Conservation (phyloP, 2,888 invertebrate species). For the Catocala nupta region DNA sequence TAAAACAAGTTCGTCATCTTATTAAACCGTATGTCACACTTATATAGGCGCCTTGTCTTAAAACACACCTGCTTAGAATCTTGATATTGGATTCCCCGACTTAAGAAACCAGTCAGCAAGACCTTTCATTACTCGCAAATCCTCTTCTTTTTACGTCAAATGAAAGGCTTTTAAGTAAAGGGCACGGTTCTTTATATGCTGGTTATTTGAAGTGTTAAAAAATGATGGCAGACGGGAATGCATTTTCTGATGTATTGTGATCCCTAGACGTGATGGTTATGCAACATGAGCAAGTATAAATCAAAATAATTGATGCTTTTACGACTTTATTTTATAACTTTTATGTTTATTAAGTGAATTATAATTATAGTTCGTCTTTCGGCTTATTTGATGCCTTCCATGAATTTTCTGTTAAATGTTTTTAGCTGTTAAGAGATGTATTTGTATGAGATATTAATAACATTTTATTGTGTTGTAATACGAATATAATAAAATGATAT, state of each 20-base stretch:
- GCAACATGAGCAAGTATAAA: slow-evolving; percentile 43
- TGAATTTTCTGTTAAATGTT: slow-evolving; percentile 6
- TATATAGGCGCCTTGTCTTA: slow-evolving; percentile 75
- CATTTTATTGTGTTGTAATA: background rate
- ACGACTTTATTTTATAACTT: slow-evolving; percentile 32
- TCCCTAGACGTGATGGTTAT: slow-evolving; percentile 53
- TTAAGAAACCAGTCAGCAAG: slow-evolving; percentile 68
- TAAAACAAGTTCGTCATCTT: slow-evolving; percentile 25
- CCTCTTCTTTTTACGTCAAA: slow-evolving; percentile 52
- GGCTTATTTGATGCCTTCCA: slow-evolving; percentile 35
- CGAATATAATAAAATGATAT: background rate
- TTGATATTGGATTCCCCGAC: slow-evolving; percentile 79
- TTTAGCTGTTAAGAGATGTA: slow-evolving; percentile 18
- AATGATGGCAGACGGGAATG: slow-evolving; percentile 59
- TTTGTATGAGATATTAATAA: slow-evolving; percentile 9
- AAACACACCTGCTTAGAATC: slow-evolving; percentile 85
- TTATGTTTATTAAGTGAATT: slow-evolving; percentile 42
- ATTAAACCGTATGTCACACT: slow-evolving; percentile 56
- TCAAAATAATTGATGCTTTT: slow-evolving; percentile 44
- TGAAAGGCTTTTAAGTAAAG: slow-evolving; percentile 43
- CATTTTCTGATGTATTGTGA: slow-evolving; percentile 55
- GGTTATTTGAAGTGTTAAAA: slow-evolving; percentile 63
- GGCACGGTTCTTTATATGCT: slow-evolving; percentile 55
- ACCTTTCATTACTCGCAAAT: slow-evolving; percentile 65
- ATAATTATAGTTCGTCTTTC: slow-evolving; percentile 24